These are phyloP conservation scores for Drosophila mayri DNA, from an alignment of 1,140 invertebrate species.

Conservation along the genomic window DNA sequence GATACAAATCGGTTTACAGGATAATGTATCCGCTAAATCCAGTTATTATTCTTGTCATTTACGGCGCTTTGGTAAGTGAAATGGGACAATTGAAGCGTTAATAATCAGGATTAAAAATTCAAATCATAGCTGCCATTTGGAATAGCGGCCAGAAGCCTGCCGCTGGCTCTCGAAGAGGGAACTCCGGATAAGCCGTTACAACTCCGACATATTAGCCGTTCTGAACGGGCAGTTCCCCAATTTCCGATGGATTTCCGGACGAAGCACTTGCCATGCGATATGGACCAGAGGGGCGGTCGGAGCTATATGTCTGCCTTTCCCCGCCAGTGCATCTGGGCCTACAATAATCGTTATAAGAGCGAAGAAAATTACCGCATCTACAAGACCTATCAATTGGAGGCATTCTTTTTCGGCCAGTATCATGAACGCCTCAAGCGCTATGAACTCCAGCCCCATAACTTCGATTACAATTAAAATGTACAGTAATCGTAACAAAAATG, in stretches of 20 bases:
- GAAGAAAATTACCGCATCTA: conserved; percentile 34
- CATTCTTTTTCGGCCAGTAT: conserved; percentile 50
- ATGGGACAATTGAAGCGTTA: not conserved
- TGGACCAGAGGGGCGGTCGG: conserved; percentile 13
- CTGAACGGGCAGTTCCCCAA: not conserved
- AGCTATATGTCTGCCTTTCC: conserved; percentile 20
- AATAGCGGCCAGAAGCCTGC: not conserved
- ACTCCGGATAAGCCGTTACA: not conserved
- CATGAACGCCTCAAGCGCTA: conserved; percentile 30
- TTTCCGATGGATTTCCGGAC: conserved; percentile 34
- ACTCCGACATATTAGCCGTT: conserved; percentile 15
- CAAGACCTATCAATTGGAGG: conserved; percentile 38
- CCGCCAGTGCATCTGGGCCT: conserved; percentile 49
- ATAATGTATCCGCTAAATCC: not conserved
- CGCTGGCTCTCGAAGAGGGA: not conserved
- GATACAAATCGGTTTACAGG: not conserved
- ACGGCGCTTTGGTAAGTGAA: conserved; percentile 9
- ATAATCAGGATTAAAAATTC: too few species aligned
- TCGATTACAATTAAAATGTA: conserved; percentile 9
- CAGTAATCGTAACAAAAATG: not conserved
- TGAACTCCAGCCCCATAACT: conserved; percentile 31
- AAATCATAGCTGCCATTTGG: conserved; percentile 11
- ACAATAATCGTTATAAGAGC: conserved; percentile 27
- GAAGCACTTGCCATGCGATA: conserved; percentile 51
- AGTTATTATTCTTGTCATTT: conserved; percentile 1